Percentiles rank a stretch among this genome's conserved stretches.
Conservation (phyloP, 2,888 invertebrate genomes). For the Trisateles emortualis region DNA sequence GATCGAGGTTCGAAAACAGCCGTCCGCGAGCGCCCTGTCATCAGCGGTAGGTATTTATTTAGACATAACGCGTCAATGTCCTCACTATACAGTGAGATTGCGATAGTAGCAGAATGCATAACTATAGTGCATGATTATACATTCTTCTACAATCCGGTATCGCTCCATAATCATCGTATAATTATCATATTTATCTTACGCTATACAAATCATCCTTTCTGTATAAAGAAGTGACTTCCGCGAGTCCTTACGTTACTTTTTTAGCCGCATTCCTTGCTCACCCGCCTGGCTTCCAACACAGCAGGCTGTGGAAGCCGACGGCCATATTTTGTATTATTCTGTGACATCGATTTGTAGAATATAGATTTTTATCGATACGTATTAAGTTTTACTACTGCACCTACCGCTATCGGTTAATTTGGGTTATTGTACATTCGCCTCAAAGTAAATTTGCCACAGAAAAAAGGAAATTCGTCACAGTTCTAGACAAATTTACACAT, state of each 20-base stretch:
- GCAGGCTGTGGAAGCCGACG: slow-evolving; percentile 1
- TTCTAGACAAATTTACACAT: no score
- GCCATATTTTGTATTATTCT: slow-evolving; percentile 1
- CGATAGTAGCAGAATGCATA: no score
- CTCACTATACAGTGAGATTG: no score
- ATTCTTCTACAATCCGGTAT: background rate
- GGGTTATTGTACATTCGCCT: no score
- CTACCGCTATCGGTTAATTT: no score
- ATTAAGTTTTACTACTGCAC: background rate
- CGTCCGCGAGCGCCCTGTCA: no score
- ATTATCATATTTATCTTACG: slow-evolving; percentile 2
- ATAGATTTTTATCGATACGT: no score
- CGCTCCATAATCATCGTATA: background rate
- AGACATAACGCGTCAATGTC: no score
- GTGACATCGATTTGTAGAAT: background rate
- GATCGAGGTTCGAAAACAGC: no score
- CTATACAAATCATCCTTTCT: background rate
- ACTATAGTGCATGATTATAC: slow-evolving; percentile 4
- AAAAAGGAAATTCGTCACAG: no score
- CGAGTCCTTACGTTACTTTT: slow-evolving; percentile 16
- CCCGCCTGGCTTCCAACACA: slow-evolving; percentile 12
- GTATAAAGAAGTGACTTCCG: slow-evolving; percentile 2
- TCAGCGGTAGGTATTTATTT: no score
- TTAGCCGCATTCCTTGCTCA: slow-evolving; percentile 41
- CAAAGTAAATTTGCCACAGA: no score